These are phyloP conservation scores for Sebastes kiyomatsui DNA, from an alignment of 2,797 vertebrate species.

Conservation along the genomic window DNA sequence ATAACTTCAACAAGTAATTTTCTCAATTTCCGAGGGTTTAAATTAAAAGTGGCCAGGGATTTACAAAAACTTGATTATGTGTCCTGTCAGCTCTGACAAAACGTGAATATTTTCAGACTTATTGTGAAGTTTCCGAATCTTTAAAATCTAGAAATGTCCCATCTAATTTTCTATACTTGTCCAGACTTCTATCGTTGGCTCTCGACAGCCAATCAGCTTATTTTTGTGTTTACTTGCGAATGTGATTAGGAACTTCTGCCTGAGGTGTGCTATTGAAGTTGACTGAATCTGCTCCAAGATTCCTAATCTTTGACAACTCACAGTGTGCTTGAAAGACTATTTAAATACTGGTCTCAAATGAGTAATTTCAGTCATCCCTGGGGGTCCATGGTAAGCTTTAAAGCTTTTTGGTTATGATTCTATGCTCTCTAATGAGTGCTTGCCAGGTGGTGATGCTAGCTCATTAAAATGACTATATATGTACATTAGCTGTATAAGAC, in stretches of 20 bases:
- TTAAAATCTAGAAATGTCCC: not conserved
- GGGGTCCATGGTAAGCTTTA: not conserved
- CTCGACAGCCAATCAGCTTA: not conserved
- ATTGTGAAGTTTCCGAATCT: not conserved
- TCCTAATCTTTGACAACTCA: not conserved
- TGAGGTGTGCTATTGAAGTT: not conserved
- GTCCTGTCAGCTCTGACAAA: not conserved
- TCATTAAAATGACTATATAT: not conserved
- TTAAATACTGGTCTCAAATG: not conserved
- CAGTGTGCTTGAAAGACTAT: not conserved
- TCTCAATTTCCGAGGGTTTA: not conserved
- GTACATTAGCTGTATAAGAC: conserved; percentile 1
- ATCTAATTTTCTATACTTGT: not conserved
- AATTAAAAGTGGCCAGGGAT: not conserved
- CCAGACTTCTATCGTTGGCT: not conserved
- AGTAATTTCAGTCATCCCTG: not conserved
- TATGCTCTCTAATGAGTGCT: not conserved
- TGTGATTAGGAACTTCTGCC: not conserved
- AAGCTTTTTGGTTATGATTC: conserved; percentile 18
- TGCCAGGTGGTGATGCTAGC: not conserved
- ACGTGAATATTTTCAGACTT: not conserved
- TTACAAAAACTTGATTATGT: not conserved
- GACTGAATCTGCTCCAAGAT: not conserved
- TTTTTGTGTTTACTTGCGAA: not conserved
- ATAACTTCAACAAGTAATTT: not conserved